Evolutionary conservation across 35 echinoderm and acorn worm species (phyloP).

Genomic region (Heliocidaris erythrogramma): DNA sequence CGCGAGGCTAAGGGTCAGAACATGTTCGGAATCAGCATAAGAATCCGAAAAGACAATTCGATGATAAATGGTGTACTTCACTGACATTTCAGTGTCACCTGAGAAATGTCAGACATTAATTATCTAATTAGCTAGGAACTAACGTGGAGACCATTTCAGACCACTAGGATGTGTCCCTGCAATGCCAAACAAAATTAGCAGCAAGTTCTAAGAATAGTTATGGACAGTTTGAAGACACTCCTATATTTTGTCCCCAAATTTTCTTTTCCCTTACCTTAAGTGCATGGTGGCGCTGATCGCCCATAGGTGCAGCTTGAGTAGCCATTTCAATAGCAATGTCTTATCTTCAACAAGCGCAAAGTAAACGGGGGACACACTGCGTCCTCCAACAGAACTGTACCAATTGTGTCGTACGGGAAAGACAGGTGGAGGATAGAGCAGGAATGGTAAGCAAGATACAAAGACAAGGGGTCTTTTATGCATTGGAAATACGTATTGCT

Average conservation of each 20-base stretch:
- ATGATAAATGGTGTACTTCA: neutral
- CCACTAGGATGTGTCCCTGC: neutral
- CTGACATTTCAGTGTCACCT: neutral
- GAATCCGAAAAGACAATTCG: neutral
- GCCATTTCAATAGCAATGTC: neutral
- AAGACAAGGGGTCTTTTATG: neutral
- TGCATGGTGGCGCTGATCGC: neutral
- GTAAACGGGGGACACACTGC: neutral
- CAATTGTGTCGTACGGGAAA: neutral
- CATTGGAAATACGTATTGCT: neutral
- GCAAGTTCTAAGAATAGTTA: neutral
- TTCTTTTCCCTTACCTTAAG: neutral
- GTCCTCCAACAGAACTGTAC: neutral
- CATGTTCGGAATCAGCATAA: neutral
- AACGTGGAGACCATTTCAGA: neutral
- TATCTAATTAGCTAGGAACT: neutral
- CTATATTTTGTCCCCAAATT: neutral
- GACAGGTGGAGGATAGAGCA: neutral
- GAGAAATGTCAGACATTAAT: neutral
- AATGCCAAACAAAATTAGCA: neutral
- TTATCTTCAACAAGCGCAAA: neutral
- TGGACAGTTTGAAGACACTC: neutral
- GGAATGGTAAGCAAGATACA: neutral
- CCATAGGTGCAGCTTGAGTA: neutral
- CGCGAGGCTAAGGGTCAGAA: neutral